These are phyloP conservation scores for Selenia dentaria DNA, from an alignment of 2,888 invertebrate species.

Conservation along the genomic window DNA sequence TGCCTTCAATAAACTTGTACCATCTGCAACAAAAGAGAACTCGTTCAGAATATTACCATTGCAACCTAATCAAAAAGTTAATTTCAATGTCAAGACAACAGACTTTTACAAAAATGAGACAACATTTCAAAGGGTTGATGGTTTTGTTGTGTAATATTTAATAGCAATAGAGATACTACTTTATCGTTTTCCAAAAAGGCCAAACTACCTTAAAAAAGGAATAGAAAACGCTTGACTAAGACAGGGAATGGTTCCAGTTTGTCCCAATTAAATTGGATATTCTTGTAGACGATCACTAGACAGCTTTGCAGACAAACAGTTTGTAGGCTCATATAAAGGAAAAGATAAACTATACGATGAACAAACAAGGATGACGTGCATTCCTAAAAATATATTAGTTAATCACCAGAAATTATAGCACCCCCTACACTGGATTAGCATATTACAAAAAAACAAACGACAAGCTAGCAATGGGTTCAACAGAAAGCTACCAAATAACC, in stretches of 20 bases:
- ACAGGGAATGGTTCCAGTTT: conserved; percentile 85
- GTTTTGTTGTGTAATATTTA: no score
- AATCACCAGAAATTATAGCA: conserved; percentile 22
- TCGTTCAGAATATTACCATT: conserved; percentile 46
- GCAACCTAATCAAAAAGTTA: no score
- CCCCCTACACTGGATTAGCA: conserved; percentile 30
- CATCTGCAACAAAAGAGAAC: conserved; percentile 90
- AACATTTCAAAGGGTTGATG: no score
- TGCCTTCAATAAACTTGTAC: conserved; percentile 97
- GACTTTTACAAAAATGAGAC: no score
- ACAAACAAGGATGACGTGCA: conserved; percentile 33
- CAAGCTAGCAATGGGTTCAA: conserved; percentile 37
- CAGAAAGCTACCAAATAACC: conserved; percentile 49
- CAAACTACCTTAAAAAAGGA: conserved; percentile 89
- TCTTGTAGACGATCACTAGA: conserved; percentile 84
- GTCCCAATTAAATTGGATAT: conserved; percentile 56
- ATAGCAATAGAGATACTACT: neutral
- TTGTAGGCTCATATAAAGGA: conserved; percentile 86
- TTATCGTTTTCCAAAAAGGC: conserved; percentile 26
- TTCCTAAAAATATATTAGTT: conserved; percentile 29
- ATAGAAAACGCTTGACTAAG: conserved; percentile 91
- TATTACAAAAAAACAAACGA: conserved; percentile 37
- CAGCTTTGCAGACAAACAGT: conserved; percentile 87
- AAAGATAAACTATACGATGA: conserved; percentile 42
- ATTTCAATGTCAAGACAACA: no score